Evolutionary conservation across 30 jellyfish, hydroid and myxozoan species (phyloP).

Genomic region (Morbakka virulenta): DNA sequence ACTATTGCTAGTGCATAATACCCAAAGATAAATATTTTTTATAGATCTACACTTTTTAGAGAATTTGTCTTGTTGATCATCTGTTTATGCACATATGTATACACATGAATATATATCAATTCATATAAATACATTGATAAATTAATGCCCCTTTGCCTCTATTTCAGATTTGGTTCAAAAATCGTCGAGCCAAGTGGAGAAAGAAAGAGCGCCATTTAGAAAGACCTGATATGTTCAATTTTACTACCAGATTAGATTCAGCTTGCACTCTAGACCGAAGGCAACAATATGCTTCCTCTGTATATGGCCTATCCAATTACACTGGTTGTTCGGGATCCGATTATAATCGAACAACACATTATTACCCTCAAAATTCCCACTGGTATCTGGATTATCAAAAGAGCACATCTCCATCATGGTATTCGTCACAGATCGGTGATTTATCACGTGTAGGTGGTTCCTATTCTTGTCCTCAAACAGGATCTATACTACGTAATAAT

Average conservation of each 20-base stretch:
- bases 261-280: slow-evolving; percentile 88
- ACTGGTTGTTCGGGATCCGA: slow-evolving; percentile 68
- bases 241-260: slow-evolving; percentile 68
- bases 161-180: slow-evolving; percentile 87
- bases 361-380: slow-evolving; percentile 71
- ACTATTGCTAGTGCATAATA: too few relatives aligned
- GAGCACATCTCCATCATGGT: slow-evolving; percentile 81
- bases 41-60: too few relatives aligned
- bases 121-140: too few relatives aligned
- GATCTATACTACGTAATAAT: slow-evolving; percentile 51
- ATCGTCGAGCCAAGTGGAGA: slow-evolving; percentile 96
- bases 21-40: too few relatives aligned
- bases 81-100: too few relatives aligned
- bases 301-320: slow-evolving; percentile 66
- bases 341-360: slow-evolving; percentile 57
- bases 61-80: too few relatives aligned
- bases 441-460: slow-evolving; percentile 62
- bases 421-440: slow-evolving; percentile 66
- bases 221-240: slow-evolving; percentile 86
- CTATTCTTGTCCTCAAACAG: slow-evolving; percentile 62
- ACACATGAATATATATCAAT: too few relatives aligned
- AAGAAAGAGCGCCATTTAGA: slow-evolving; percentile 96
- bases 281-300: slow-evolving; percentile 69
- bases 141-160: not conserved
- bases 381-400: slow-evolving; percentile 73